Evolutionary conservation across 2,797 vertebrate species (phyloP).

Genomic region (Anolis apletophallus): DNA sequence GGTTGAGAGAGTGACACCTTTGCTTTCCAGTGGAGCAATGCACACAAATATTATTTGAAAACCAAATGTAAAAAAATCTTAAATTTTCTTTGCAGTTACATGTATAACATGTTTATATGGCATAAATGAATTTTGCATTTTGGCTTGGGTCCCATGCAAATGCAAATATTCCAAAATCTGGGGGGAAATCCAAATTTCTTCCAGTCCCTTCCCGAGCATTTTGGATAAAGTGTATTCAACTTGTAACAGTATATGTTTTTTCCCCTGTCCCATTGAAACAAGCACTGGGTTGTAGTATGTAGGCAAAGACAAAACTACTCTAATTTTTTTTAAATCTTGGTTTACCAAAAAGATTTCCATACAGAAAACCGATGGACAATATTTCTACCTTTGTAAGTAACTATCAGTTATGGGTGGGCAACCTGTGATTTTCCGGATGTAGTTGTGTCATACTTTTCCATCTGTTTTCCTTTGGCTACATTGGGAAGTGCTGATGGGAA

Average conservation of each 20-base stretch:
- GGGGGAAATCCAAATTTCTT: too few relatives aligned
- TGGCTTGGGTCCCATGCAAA: too few relatives aligned
- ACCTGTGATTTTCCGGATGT: background rate
- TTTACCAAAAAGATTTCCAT: background rate
- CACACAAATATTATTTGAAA: too few relatives aligned
- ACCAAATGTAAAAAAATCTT: too few relatives aligned
- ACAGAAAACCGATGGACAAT: accelerated
- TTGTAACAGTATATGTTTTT: slow-evolving; percentile 42
- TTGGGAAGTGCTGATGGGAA: background rate
- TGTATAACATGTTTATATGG: too few relatives aligned
- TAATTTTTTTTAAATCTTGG: background rate
- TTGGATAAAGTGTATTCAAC: too few relatives aligned
- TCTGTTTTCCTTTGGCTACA: background rate
- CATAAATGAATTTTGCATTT: too few relatives aligned
- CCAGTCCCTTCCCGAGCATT: too few relatives aligned
- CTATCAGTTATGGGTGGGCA: background rate
- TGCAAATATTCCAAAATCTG: too few relatives aligned
- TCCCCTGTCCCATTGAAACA: slow-evolving; percentile 6
- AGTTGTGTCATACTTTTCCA: background rate
- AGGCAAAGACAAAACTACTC: background rate
- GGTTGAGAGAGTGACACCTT: too few relatives aligned
- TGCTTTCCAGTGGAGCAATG: too few relatives aligned
- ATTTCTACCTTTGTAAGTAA: accelerated
- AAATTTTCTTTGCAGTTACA: too few relatives aligned
- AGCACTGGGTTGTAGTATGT: background rate